phyloP scores from a whole-genome alignment of 1,140 invertebrate genomes.

The Bicyclus anynana region DNA sequence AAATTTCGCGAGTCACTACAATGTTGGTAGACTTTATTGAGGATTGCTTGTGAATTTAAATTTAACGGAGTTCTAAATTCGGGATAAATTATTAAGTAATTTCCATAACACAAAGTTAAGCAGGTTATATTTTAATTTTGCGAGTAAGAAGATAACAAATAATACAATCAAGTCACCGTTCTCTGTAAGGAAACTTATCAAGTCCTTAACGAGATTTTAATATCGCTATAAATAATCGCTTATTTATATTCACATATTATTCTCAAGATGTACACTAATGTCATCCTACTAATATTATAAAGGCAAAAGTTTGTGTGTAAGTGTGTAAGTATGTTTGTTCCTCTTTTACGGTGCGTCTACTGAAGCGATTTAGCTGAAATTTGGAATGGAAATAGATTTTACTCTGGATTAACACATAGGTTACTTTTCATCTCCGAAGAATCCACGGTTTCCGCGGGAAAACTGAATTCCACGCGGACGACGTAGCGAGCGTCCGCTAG shows the following conservation, averaged over 20 bases:
- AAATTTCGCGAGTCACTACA: background rate
- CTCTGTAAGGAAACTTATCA: slow-evolving; percentile 1
- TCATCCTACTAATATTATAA: background rate
- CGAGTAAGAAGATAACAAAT: background rate
- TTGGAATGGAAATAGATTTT: too few relatives aligned
- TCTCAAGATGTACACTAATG: background rate
- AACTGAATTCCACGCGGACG: too few relatives aligned
- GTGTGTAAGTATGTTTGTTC: too few relatives aligned
- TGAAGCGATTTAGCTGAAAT: too few relatives aligned
- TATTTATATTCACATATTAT: too few relatives aligned
- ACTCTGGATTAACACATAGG: too few relatives aligned
- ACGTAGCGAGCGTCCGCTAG: too few relatives aligned
- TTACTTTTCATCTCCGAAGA: too few relatives aligned
- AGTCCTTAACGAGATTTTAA: background rate
- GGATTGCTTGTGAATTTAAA: background rate
- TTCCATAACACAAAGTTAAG: background rate
- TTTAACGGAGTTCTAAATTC: background rate
- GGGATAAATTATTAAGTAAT: background rate
- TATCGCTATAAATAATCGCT: background rate
- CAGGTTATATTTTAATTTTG: background rate
- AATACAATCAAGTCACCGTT: background rate
- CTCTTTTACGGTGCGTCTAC: too few relatives aligned
- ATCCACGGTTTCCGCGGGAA: too few relatives aligned
- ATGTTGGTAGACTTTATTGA: background rate
- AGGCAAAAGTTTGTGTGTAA: too few relatives aligned